These are phyloP conservation scores for Monarcha castaneiventris DNA, from an alignment of 2,113 vertebrate genomes.

Conservation along the genomic window DNA sequence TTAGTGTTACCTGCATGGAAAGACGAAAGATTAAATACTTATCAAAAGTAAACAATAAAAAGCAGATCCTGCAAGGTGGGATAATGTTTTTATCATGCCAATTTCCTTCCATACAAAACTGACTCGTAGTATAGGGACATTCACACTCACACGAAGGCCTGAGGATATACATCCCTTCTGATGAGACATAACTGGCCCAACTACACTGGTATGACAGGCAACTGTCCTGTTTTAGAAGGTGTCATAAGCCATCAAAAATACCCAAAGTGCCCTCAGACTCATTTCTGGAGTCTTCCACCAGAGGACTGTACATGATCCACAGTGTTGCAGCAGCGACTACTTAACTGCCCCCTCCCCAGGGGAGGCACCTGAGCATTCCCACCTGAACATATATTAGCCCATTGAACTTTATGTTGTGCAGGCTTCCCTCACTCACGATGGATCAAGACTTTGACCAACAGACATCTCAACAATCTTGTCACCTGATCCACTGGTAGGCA, in stretches of 20 bases:
- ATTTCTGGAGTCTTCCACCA: not conserved
- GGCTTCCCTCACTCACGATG: not conserved
- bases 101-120: not conserved
- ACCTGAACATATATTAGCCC: not conserved
- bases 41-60: not conserved
- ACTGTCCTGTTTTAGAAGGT: not conserved
- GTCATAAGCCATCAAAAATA: not conserved
- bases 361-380: not conserved
- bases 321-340: not conserved
- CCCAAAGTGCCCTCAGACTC: not conserved
- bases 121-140: accelerated
- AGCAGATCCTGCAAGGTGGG: not conserved
- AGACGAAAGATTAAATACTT: not conserved
- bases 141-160: not conserved
- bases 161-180: not conserved
- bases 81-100: not conserved
- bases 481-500: too few species aligned
- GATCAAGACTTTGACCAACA: not conserved
- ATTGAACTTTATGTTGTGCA: not conserved
- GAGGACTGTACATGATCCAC: not conserved
- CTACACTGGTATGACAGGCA: not conserved
- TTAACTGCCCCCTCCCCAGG: not conserved
- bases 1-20: not conserved
- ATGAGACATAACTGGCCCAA: not conserved
- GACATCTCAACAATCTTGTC: accelerated